phyloP scores from a whole-genome alignment of 2,797 vertebrate genomes.

The Melanotaenia parkinsoni region DNA sequence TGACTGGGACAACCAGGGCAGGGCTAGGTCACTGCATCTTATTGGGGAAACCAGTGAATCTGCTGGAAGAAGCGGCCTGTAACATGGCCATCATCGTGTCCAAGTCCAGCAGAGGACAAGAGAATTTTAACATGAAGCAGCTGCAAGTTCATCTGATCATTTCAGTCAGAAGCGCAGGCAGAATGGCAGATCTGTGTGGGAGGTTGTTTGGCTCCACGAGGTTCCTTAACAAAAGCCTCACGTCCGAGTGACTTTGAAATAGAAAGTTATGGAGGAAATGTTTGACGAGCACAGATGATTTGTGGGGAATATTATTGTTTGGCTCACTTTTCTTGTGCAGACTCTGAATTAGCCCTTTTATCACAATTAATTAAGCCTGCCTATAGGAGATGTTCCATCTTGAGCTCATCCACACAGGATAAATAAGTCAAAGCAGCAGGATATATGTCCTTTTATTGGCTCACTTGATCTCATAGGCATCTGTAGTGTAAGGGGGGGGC shows the following conservation, averaged over 20 bases:
- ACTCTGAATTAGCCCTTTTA: conserved; percentile 87
- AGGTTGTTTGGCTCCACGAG: conserved; percentile 50
- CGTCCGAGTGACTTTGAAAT: conserved; percentile 81
- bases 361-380: conserved; percentile 88
- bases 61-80: conserved; percentile 40
- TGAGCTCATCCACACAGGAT: conserved; percentile 85
- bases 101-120: conserved; percentile 64
- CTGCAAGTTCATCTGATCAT: conserved; percentile 56
- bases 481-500: conserved; percentile 70
- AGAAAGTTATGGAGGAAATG: conserved; percentile 85
- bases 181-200: conserved; percentile 53
- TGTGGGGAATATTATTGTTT: conserved; percentile 84
- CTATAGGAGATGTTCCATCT: conserved; percentile 87
- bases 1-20: conserved; percentile 80
- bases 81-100: conserved; percentile 63
- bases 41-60: conserved; percentile 53
- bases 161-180: conserved; percentile 44
- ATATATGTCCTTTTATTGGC: conserved; percentile 90
- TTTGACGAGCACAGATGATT: conserved; percentile 84
- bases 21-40: conserved; percentile 77
- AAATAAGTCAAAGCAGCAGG: conserved; percentile 85
- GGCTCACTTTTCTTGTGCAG: conserved; percentile 80
- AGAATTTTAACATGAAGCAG: conserved; percentile 44
- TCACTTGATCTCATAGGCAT: conserved; percentile 85
- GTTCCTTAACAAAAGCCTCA: conserved; percentile 81